A percentile compares a stretch with the other conserved stretches of the same genome.
phyloP scores from a whole-genome alignment of 2,113 vertebrate species.

The Danio rerio region GRCz12tu NC_133193.1:3004001-3004500 shows the following conservation, averaged over 20 bases:
- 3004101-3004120: conserved; percentile 61
- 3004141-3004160: not conserved
- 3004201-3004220: conserved; percentile 18
- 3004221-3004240: conserved; percentile 17
- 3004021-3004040: conserved; percentile 58
- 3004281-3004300: conserved; percentile 16
- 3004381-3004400: too few species aligned
- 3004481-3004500: too few species aligned
- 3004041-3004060: conserved; percentile 63
- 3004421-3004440: too few species aligned
- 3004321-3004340: not conserved
- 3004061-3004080: conserved; percentile 68
- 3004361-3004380: too few species aligned
- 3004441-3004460: too few species aligned
- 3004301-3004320: not conserved
- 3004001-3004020: conserved; percentile 53
- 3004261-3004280: not conserved
- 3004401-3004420: too few species aligned
- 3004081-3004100: conserved; percentile 62
- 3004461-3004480: too few species aligned
- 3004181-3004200: conserved; percentile 59
- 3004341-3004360: not conserved
- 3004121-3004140: conserved; percentile 62
- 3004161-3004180: conserved; percentile 32
- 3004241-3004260: not conserved